Conservation (phyloP, 2,797 vertebrate species). For the Centroberyx gerrardi region DNA sequence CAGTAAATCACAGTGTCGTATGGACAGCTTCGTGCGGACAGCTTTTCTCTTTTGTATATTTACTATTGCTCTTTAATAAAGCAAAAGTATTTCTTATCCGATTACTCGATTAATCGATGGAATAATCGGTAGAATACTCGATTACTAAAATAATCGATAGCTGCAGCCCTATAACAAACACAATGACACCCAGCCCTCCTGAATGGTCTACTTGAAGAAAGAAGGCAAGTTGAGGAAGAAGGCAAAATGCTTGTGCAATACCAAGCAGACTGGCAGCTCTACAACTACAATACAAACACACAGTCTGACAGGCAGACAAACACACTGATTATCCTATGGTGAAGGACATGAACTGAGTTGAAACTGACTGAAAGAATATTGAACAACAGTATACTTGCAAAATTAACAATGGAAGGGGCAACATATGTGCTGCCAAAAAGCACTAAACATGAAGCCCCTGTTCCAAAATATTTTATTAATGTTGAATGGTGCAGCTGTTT, state of each 20-base stretch:
- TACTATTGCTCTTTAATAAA: no score
- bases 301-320: conserved; percentile 34
- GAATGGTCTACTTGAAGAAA: conserved; percentile 12
- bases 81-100: no score
- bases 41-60: no score
- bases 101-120: no score
- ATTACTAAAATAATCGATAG: no score
- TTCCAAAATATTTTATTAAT: conserved; percentile 60
- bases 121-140: no score
- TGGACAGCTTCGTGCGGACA: no score
- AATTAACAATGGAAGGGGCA: conserved; percentile 40
- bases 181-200: conserved; percentile 34
- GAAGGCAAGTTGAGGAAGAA: conserved; percentile 13
- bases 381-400: conserved; percentile 51
- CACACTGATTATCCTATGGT: neutral
- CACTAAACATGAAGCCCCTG: conserved; percentile 34
- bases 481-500: conserved; percentile 73
- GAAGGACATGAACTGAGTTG: conserved; percentile 45
- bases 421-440: conserved; percentile 59
- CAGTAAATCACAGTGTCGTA: no score
- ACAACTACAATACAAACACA: conserved; percentile 9
- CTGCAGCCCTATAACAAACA: conserved; percentile 45
- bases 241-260: conserved; percentile 22
- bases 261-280: conserved; percentile 17
- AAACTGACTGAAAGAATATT: conserved; percentile 60